Conservation (phyloP, 2,797 vertebrate species). For the Euthynnus affinis region DNA sequence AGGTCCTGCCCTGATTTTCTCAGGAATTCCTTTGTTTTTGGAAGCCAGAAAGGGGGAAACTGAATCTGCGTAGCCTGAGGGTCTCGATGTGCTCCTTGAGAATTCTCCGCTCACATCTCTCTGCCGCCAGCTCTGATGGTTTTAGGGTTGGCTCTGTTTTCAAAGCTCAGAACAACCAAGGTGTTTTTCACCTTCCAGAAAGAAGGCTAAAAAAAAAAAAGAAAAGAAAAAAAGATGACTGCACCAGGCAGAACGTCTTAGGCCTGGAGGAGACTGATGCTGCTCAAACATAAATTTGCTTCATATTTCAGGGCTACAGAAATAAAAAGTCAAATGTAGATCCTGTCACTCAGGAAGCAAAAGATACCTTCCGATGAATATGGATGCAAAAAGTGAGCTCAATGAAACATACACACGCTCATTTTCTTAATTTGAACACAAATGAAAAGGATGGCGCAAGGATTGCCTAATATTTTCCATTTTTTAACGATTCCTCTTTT, state of each 20-base stretch:
- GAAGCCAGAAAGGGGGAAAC: constrained; percentile 83
- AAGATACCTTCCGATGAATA: constrained; percentile 41
- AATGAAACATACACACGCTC: neutral
- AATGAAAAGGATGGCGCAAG: constrained; percentile 24
- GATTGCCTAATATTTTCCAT: constrained; percentile 35
- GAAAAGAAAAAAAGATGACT: constrained; percentile 41
- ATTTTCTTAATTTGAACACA: constrained; percentile 35
- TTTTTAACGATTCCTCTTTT: constrained; percentile 52
- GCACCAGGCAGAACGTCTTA: constrained; percentile 57
- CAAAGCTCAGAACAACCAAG: constrained; percentile 72
- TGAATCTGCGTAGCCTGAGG: constrained; percentile 83
- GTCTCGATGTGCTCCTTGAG: constrained; percentile 74
- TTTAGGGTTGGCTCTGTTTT: constrained; percentile 80
- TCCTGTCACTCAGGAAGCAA: constrained; percentile 51
- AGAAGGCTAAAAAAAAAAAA: constrained; percentile 18
- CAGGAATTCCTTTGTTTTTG: constrained; percentile 88
- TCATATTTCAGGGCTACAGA: constrained; percentile 56
- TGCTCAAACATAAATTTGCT: constrained; percentile 67
- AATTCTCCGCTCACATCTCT: constrained; percentile 79
- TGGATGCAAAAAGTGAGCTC: constrained; percentile 28
- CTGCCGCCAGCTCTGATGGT: constrained; percentile 70
- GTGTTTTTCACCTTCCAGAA: constrained; percentile 77
- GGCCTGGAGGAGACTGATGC: constrained; percentile 59
- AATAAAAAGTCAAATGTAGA: constrained; percentile 70
- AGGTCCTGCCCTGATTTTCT: constrained; percentile 86